These are phyloP conservation scores for Synchiropus splendidus DNA, from an alignment of 2,113 vertebrate species.

Conservation along the genomic window DNA sequence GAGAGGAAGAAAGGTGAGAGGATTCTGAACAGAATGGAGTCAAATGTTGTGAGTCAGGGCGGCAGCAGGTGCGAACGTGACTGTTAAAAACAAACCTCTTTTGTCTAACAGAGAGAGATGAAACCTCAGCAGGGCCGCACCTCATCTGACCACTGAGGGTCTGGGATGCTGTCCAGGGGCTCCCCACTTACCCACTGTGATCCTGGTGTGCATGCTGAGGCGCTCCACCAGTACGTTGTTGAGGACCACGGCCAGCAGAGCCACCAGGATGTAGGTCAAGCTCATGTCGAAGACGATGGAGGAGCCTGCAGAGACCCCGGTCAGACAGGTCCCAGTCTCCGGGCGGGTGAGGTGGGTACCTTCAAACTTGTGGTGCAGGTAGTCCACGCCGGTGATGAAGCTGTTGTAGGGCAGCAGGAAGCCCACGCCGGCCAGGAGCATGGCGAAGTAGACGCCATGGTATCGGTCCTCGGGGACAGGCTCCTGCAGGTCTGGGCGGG, in stretches of 20 bases:
- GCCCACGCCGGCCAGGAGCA: slow-evolving; percentile 92
- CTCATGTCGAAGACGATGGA: slow-evolving; percentile 98
- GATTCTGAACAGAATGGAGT: no score
- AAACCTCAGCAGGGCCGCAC: no score
- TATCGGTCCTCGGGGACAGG: slow-evolving; percentile 83
- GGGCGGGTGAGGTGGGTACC: slow-evolving; percentile 62
- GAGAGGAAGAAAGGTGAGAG: no score
- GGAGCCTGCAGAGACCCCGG: slow-evolving; percentile 69
- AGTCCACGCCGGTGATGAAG: slow-evolving; percentile 96
- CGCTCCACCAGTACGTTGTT: slow-evolving; percentile 92
- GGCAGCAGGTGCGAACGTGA: no score
- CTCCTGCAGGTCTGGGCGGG: slow-evolving; percentile 67
- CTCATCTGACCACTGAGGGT: no score
- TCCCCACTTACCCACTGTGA: slow-evolving; percentile 79
- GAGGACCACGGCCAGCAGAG: slow-evolving; percentile 84
- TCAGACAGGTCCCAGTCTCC: neutral
- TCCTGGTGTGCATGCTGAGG: slow-evolving; percentile 86
- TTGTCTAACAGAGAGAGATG: no score
- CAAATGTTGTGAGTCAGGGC: no score
- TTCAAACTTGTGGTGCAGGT: slow-evolving; percentile 91
- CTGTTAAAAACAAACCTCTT: no score
- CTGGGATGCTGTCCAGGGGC: no score
- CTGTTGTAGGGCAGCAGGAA: slow-evolving; percentile 98
- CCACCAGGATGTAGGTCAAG: slow-evolving; percentile 92
- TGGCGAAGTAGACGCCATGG: slow-evolving; percentile 95